Percentiles rank a stretch among this genome's conserved stretches.
Evolutionary conservation across 2,888 invertebrate genomes (phyloP).

Genomic region (Chromoteleia sp.): DNA sequence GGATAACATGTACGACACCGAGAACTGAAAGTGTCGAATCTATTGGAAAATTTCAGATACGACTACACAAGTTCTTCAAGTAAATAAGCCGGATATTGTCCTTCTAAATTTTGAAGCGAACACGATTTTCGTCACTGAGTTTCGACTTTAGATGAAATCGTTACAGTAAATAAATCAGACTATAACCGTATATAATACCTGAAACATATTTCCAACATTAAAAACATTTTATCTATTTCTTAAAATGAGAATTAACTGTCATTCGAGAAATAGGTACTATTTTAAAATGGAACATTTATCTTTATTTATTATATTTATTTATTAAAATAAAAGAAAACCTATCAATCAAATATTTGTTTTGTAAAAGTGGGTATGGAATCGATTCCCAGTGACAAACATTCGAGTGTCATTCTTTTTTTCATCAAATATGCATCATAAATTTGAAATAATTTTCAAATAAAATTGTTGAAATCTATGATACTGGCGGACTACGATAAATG

Average conservation of each 20-base stretch:
- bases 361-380: no score
- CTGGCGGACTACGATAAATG: no score
- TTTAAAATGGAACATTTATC: background rate
- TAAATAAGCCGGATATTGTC: constrained; percentile 60
- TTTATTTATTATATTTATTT: background rate
- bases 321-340: no score
- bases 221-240: background rate
- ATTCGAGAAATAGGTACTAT: no score
- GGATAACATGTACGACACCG: constrained; percentile 22
- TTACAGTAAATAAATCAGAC: constrained; percentile 33
- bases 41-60: constrained; percentile 39
- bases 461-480: no score
- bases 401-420: no score
- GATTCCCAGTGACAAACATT: no score
- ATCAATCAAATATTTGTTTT: constrained; percentile 18
- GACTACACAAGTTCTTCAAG: constrained; percentile 49
- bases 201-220: constrained; percentile 5
- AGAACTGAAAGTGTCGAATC: constrained; percentile 45
- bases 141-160: constrained; percentile 13
- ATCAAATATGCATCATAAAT: no score
- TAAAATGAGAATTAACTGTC: background rate
- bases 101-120: constrained; percentile 45
- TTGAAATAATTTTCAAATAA: no score
- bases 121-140: constrained; percentile 38
- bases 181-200: background rate